Evolutionary conservation across 1,140 invertebrate species (phyloP).

Genomic region (Drosophila kikkawai): DNA sequence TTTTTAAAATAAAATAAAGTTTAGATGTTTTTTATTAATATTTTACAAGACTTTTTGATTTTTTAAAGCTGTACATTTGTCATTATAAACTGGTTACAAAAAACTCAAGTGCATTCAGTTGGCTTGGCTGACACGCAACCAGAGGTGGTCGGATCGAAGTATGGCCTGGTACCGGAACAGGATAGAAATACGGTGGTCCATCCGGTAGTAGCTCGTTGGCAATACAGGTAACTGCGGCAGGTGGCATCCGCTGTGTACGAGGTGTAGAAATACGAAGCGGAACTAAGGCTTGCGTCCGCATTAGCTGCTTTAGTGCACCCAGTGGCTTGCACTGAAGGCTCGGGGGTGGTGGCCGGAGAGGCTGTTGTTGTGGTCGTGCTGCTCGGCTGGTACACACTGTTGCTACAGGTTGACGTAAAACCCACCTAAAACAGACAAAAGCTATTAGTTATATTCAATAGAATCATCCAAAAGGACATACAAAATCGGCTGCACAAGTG

Average conservation of each 20-base stretch:
- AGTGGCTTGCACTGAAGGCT: background rate
- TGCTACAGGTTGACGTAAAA: constrained; percentile 24
- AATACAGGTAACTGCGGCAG: constrained; percentile 31
- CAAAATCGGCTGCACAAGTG: constrained; percentile 42
- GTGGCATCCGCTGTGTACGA: background rate
- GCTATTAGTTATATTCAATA: background rate
- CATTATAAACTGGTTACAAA: background rate
- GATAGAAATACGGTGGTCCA: background rate
- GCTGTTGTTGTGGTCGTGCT: constrained; percentile 31
- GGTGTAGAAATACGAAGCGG: constrained; percentile 8
- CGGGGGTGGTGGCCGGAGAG: constrained; percentile 46
- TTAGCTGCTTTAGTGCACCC: constrained; percentile 3
- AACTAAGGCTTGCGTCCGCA: background rate
- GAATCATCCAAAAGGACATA: constrained; percentile 3
- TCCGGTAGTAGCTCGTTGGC: background rate
- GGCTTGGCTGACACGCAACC: constrained; percentile 10
- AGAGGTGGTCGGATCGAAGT: background rate
- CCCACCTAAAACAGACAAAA: constrained; percentile 2
- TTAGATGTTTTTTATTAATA: background rate
- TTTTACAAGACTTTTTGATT: too few species aligned
- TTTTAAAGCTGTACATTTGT: background rate
- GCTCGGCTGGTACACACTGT: constrained; percentile 21
- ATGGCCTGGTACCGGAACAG: background rate
- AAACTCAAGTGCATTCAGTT: constrained; percentile 3
- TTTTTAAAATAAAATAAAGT: background rate